These are phyloP conservation scores for Pachycephus smyrnensis DNA, from an alignment of 2,888 invertebrate species.

Conservation along the genomic window DNA sequence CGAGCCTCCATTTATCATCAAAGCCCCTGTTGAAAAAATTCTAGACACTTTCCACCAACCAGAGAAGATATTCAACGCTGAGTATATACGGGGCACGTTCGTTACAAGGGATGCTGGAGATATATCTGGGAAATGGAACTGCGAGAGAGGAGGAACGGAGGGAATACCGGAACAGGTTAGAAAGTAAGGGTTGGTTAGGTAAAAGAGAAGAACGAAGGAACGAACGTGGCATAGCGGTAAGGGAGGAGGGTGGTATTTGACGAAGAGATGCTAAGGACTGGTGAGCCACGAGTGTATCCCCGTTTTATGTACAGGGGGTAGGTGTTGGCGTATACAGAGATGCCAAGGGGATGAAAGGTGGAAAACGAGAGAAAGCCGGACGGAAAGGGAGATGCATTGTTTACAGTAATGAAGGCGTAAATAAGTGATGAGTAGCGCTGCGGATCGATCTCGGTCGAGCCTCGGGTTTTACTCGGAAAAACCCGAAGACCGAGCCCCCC, in stretches of 20 bases:
- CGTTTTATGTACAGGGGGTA: too few species aligned
- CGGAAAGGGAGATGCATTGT: constrained; percentile 55
- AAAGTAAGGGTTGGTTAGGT: constrained; percentile 21
- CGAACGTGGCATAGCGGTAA: constrained; percentile 5
- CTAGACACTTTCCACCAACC: too few species aligned
- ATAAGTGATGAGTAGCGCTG: constrained; percentile 58
- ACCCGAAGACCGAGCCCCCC: constrained; percentile 10
- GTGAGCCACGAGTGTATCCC: too few species aligned
- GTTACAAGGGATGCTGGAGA: background rate
- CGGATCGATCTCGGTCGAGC: constrained; percentile 47
- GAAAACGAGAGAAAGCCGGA: constrained; percentile 26
- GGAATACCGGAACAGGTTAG: background rate
- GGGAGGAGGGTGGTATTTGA: background rate
- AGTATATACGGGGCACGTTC: too few species aligned
- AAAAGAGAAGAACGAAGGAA: constrained; percentile 25
- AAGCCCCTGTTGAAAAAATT: too few species aligned
- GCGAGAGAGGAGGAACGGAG: constrained; percentile 32
- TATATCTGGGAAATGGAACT: constrained; percentile 33
- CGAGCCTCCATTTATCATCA: too few species aligned
- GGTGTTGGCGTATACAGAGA: constrained; percentile 13
- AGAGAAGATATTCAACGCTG: too few species aligned
- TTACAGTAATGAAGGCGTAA: constrained; percentile 64
- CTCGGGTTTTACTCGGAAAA: constrained; percentile 12
- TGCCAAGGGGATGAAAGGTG: constrained; percentile 19
- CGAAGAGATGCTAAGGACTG: background rate